Evolutionary conservation across 2,113 vertebrate genomes (phyloP), one percentile per base, ranked within the genome.

Genomic region (Propithecus coquereli): DNA sequence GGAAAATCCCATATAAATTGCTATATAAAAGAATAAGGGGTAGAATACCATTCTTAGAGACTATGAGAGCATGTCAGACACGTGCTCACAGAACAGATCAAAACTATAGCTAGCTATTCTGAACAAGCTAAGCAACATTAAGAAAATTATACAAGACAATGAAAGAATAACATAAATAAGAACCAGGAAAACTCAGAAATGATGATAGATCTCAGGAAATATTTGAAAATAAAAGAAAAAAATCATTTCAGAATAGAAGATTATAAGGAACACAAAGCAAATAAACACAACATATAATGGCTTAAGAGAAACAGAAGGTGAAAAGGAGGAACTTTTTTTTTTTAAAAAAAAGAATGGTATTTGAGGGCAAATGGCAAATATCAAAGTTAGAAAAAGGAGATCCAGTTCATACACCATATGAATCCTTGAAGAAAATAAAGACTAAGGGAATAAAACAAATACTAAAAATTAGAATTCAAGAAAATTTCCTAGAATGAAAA

Each of bases 121-220:
- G 52, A 97, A 79, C 7, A 77, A 90, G 27, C 66, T 94, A 71
- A 90, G 76, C 59, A 32, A 81, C 20, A 40, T 82, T 66, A 91
- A 87, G 80, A 94, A 95, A 95, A 79, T 85, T 13, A 82, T 65
- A 43, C 5, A 89, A 89, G 45, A 59, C 3, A 71, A 77, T 71
- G 23, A 85, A 81, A 84, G 59, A 65, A 47, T 79, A 89, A 37
- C 17, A 50, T 54, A 82, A 89, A 68, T 59, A 61, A 65, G 71
- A 84, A 63, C 12, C 37, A 87, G 59, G 73, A 81, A 94, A 91
- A n/a, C 65, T 91, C 79, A 82, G 82, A 92, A 96, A 91, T 88
- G n/a, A 90, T 79, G 37, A 84, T 52, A 87, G 32, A 65, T 71
- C 47, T 86, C 66, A 63, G 87, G 25, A 86, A 93, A 91, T 74